Conservation (phyloP, 35 echinoderm and acorn worm species). For the Patiria miniata region DNA sequence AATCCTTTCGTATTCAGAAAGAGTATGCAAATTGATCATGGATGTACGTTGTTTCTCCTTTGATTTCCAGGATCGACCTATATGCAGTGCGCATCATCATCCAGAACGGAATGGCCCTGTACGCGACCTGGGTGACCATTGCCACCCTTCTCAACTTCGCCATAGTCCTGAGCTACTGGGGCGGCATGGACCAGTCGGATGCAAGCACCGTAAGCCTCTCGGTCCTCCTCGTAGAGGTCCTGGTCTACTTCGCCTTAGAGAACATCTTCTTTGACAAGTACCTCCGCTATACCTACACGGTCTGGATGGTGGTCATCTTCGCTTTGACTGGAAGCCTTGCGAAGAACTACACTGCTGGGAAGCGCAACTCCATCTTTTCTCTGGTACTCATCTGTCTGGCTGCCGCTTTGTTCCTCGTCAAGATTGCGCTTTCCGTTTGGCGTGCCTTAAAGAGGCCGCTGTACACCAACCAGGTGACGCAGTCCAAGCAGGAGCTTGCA, state of each 20-base stretch:
- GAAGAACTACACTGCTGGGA: slow-evolving; percentile 57
- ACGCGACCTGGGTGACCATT: slow-evolving; percentile 81
- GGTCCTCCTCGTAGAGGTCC: slow-evolving; percentile 49
- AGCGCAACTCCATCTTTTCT: slow-evolving; percentile 55
- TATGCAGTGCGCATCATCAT: slow-evolving; percentile 61
- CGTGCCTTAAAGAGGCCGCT: slow-evolving; percentile 19
- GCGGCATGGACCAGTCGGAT: slow-evolving; percentile 15
- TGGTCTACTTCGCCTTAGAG: slow-evolving; percentile 74
- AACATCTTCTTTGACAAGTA: slow-evolving; percentile 65
- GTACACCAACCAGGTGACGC: neutral
- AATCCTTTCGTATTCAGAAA: too few relatives aligned
- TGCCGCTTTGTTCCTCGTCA: slow-evolving; percentile 47
- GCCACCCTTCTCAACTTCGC: slow-evolving; percentile 84
- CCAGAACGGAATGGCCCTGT: slow-evolving; percentile 81
- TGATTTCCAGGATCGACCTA: slow-evolving; percentile 61
- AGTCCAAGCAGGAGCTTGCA: slow-evolving; percentile 2
- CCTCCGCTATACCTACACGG: slow-evolving; percentile 79
- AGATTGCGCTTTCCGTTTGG: slow-evolving; percentile 47
- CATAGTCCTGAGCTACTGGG: slow-evolving; percentile 62
- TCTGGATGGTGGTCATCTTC: slow-evolving; percentile 70
- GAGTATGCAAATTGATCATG: too few relatives aligned
- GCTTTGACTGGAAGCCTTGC: slow-evolving; percentile 65
- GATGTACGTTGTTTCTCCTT: too few relatives aligned
- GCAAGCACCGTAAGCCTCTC: slow-evolving; percentile 62
- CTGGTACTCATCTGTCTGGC: slow-evolving; percentile 47